Conservation (phyloP, 2,888 invertebrate genomes). For the Apoderus coryli region DNA sequence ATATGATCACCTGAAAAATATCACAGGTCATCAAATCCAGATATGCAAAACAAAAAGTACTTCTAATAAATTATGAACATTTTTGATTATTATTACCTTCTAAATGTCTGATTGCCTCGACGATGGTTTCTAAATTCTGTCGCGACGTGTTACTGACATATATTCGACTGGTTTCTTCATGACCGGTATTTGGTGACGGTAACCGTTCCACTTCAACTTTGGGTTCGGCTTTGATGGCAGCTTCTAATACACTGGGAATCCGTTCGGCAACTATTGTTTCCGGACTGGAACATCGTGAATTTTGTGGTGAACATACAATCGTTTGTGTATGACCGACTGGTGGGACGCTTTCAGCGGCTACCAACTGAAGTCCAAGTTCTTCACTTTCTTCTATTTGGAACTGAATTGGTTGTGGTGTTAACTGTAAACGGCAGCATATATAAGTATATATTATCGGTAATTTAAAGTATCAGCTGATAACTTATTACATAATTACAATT, state of each 20-base stretch:
- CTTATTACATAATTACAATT: too few relatives aligned
- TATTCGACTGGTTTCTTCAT: conserved; percentile 33
- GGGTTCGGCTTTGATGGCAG: conserved; percentile 77
- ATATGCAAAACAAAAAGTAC: too few relatives aligned
- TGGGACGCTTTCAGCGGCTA: conserved; percentile 39
- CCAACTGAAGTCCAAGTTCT: conserved; percentile 34
- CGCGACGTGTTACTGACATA: conserved; percentile 63
- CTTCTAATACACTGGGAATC: conserved; percentile 61
- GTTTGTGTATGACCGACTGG: conserved; percentile 48
- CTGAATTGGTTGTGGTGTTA: conserved; percentile 13
- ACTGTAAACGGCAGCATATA: too few relatives aligned
- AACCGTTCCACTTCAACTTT: conserved; percentile 38
- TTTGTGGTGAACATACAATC: conserved; percentile 40
- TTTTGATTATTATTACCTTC: conserved; percentile 47
- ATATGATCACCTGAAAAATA: conserved; percentile 49
- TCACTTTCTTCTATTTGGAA: conserved; percentile 31
- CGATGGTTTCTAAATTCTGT: conserved; percentile 94
- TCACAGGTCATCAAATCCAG: too few relatives aligned
- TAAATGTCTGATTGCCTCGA: conserved; percentile 94
- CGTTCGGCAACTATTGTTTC: conserved; percentile 37
- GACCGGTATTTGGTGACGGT: conserved; percentile 23
- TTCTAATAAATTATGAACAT: too few relatives aligned
- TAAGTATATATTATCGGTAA: too few relatives aligned
- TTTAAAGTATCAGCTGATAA: too few relatives aligned
- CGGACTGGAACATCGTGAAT: conserved; percentile 34